phyloP scores from a whole-genome alignment of 2,797 vertebrate species.

The Pempheris klunzingeri region DNA sequence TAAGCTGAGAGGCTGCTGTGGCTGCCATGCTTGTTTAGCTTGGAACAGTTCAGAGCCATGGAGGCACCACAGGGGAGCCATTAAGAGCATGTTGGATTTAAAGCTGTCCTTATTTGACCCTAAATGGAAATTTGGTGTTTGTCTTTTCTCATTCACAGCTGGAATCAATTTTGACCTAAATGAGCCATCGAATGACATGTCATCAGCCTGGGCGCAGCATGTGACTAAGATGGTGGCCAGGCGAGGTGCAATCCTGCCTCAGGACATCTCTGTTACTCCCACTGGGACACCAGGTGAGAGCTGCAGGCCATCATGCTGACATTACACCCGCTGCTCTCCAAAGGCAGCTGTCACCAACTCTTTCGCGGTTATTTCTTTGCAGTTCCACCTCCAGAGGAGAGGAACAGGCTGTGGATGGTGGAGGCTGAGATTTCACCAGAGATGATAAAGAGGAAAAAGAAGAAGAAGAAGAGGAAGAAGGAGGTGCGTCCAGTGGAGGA shows the following conservation, averaged over 20 bases:
- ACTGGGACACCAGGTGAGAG: constrained; percentile 93
- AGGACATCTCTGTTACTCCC: constrained; percentile 95
- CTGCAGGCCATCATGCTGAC: neutral
- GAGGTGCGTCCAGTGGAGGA: constrained; percentile 82
- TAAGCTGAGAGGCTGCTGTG: constrained; percentile 49
- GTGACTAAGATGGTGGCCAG: constrained; percentile 99
- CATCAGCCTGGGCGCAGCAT: constrained; percentile 97
- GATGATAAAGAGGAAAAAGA: constrained; percentile 93
- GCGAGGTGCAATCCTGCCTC: constrained; percentile 96
- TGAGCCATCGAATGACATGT: constrained; percentile 94
- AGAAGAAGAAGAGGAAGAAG: constrained; percentile 91
- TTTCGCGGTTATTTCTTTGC: neutral
- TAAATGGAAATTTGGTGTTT: constrained; percentile 29
- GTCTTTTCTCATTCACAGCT: constrained; percentile 79
- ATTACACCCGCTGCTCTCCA: neutral
- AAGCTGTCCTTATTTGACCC: constrained; percentile 10
- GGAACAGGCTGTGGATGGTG: constrained; percentile 92
- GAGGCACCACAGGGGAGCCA: constrained; percentile 4
- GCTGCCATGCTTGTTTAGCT: constrained; percentile 45
- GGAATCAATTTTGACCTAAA: constrained; percentile 96
- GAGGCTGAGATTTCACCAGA: constrained; percentile 92
- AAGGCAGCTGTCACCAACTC: neutral
- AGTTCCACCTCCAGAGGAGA: constrained; percentile 93
- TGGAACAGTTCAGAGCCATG: constrained; percentile 32
- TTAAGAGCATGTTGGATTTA: constrained; percentile 7